Base-by-base conservation (phyloP, 2,797 vertebrate species). In the Acrossocheilus fasciatus region DNA sequence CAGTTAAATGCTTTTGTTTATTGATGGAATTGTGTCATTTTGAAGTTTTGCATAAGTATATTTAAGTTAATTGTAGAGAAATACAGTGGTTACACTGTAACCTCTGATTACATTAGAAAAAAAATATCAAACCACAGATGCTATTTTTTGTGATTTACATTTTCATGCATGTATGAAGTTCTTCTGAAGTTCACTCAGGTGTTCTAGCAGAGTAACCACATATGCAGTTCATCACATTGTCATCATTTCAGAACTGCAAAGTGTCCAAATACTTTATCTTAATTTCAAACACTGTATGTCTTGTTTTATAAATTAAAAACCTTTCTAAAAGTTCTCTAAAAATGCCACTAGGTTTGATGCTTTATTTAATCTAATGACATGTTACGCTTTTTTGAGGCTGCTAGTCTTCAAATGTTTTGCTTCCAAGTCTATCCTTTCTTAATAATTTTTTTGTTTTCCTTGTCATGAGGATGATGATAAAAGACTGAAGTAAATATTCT, bases 361-460 rank as follows among this genome's bases (percentile, higher is more conserved):
- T 62, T 74, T 50, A n/a, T 64, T 34, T 76, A 36, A 39, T 54
- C 9, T n/a, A 77, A 14, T 20, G n/a, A 14, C 8, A 45, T 45
- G 12, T 17, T 70, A n/a, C 6, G 17, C 18, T 14, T 62, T 43
- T 30, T 57, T 39, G 7, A 45, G n/a, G 52, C 39, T 4, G 26
- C 39, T 15, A 34, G 39, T 59, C 47, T 59, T 59, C 6, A 23
- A 30, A 73, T 30, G 17, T 59, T 82, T 43, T 1, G 3, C n/a
- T 20, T 64, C 26, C 26, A 75, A 75, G 36, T 84, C 26, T 52
- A 36, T 84, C 20, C 23, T 70, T 70, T 81, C 43, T 82, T 70
- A 57, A 26, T 82, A 0, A 3, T 17, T 59, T 36, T 85, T 36
- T 45, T 3, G 4, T 34, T 83, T 45, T 20, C 41, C 17, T 45